Evolutionary conservation across 2,113 vertebrate species (phyloP), one percentile per base, ranked within the genome.

Genomic region (Ciconia boyciana): DNA sequence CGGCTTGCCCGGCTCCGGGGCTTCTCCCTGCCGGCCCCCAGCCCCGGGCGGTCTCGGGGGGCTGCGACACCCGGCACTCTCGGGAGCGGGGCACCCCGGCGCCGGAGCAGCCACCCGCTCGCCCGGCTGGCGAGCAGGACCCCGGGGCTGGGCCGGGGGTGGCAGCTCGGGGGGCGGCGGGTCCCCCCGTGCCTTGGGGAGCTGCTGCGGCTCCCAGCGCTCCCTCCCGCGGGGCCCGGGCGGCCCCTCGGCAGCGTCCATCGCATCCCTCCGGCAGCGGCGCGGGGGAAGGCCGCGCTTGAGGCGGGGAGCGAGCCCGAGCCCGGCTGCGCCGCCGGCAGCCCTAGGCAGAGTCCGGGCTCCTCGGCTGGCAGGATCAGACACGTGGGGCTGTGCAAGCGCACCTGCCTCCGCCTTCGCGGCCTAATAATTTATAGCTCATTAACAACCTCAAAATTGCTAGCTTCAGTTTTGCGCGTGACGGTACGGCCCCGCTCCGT

Each of bases 301-400:
- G 62, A 1, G 17, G 16, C 32, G 14, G 58, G 24, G 62, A 49
- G n/a, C 5, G 2, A 62, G 29, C 24, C 41, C 14, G 1, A 20
- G 55, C 46, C 24, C 5, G 10, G 13, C 36, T 8, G 4, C 18
- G 2, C 60, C 7, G 3, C 39, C 39, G 39, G 39, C 39, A 39
- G 39, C 39, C 39, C 39, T 9, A 39, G 39, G 39, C 39, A 39
- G 39, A 39, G 39, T 39, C 39, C 39, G 9, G 39, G 39, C 39
- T 39, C 31, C 36, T 48, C 5, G 4, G 15, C 6, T n/a, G 78
- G 39, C 39, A 32, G 49, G 28, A 18, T n/a, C 26, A 3, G n/a
- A 3, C 16, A 0, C 1, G 4, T 1, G 54, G n/a, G 22, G 55
- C 75, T 44, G 36, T 8, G 34, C 51, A 3, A n/a, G 18, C 9